These are phyloP conservation scores for Corythaixoides concolor DNA, from an alignment of 2,113 vertebrate genomes.

Conservation along the genomic window DNA sequence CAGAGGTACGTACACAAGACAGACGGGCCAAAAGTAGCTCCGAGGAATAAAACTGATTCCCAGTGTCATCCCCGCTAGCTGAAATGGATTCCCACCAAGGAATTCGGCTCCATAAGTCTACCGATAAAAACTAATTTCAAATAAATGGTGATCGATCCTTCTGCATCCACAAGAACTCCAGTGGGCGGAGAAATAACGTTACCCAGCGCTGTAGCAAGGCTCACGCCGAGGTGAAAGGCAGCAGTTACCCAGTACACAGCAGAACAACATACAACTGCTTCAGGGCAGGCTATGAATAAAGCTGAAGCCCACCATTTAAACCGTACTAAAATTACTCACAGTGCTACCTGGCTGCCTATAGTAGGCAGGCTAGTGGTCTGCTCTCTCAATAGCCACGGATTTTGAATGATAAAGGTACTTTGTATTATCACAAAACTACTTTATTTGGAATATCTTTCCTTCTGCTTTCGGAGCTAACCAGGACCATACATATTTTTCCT, in stretches of 20 bases:
- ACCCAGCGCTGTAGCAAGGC: background rate
- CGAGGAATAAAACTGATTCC: background rate
- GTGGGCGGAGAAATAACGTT: background rate
- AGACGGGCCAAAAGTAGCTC: background rate
- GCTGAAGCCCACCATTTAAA: background rate
- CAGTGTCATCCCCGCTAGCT: background rate
- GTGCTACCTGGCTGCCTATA: background rate
- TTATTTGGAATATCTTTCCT: background rate
- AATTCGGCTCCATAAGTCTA: rapidly evolving
- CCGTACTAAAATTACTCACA: background rate
- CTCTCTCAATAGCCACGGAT: background rate
- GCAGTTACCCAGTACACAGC: background rate
- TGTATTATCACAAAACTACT: background rate
- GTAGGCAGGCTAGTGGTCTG: background rate
- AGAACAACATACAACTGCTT: background rate
- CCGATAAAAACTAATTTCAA: background rate
- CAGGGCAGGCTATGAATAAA: background rate
- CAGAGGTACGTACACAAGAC: rapidly evolving
- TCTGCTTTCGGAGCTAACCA: background rate
- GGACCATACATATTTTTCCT: background rate
- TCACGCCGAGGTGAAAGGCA: background rate
- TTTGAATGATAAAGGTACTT: background rate
- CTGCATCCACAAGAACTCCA: background rate
- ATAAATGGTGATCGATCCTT: background rate
- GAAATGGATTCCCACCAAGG: background rate